Base-by-base conservation (phyloP, 2,113 vertebrate genomes). In the Oncorhynchus nerka region DNA sequence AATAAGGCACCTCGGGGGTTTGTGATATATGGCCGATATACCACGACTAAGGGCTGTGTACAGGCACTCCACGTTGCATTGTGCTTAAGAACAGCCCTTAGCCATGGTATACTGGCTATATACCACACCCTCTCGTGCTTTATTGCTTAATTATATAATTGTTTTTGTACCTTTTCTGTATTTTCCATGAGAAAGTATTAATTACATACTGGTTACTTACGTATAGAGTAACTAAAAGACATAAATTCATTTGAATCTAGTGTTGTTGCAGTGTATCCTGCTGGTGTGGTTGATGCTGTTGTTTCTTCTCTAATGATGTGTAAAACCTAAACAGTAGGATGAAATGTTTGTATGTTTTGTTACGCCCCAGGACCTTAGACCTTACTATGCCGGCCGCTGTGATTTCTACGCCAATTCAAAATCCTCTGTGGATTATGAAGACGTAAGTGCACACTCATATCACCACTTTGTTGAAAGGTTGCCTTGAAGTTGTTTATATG, bases 351-450 rank as follows among this genome's bases (percentile, higher is more conserved):
- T 65, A 19, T 32, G 22, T 34, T 59, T 75, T 55, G 16, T 78
- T 84, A 1, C 9, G 67, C 26, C 83, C 72, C 92, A 99, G 98
- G 98, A 99, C 75, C 94, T 99, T 80, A 93, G 93, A 86, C 98
- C 98, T 0, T 92, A 99, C 61, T 97, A 99, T 0, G 97, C 97
- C 0, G 97, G 96, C 69, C 94, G 96, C 68, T 99, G 98, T 84
- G 94, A 94, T 71, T 98, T 97, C 86, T 96, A 95, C 88, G 94
- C 94, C 80, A 96, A 95, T 84, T 92, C 90, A 2, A 91, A 55
- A 55, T 55, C 91, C 0, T 91, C 94, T 4, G 81, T 89, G 69
- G 91, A 92, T 2, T 82, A 74, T 1, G 88, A 55, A 1, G 51
- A 92, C 2, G 94, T 94, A 88, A 94, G 91, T 84, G 73, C 65